Evolutionary conservation across 2,888 invertebrate genomes (phyloP), one percentile per base, ranked within the genome.

Genomic region (Strigamia maritima): DNA sequence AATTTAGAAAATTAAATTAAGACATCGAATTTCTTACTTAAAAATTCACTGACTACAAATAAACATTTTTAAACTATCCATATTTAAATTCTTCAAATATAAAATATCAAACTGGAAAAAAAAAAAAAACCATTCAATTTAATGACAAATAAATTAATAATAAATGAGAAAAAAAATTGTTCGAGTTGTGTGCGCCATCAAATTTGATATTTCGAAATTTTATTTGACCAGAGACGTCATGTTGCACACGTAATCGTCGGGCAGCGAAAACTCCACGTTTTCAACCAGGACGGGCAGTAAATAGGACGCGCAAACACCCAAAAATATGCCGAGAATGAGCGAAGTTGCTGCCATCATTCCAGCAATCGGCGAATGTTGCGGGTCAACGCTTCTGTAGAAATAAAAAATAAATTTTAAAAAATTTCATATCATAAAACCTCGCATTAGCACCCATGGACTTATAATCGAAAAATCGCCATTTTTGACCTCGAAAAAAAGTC

Each of bases 301-400:
- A 82, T 92, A 89, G 0, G 94, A 91, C 85, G 93, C 92, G 81
- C 90, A 84, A 80, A 98, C 90, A n/a, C 98, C 98, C 10, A 87
- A 84, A 80, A 94, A 91, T 76, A 98, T 93, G 74, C 98, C 98
- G 0, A 95, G 92, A 40, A 98, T 92, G 0, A 99, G 89, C 84
- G 92, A 92, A 24, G 98, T 97, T 0, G 94, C 96, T 65, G 94
- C 97, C 86, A 96, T 94, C 98, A 98, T 98, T 80, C 98, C 98
- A 0, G 98, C 98, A 0, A 91, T 92, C 0, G 92, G 88, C 19
- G 94, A 92, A 85, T 95, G 89, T 83, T 94, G 91, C 0, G 92
- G 90, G n/a, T 93, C 92, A 19, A 95, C 94, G 54, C 89, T 90
- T 81, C 95, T 94, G 87, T 75, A 89, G 88, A 82, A 80, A 35